Percentiles rank a stretch among this genome's conserved stretches.
These are phyloP conservation scores for Mormyrus iriodes DNA, from an alignment of 2,113 vertebrate genomes.

Conservation along the genomic window DNA sequence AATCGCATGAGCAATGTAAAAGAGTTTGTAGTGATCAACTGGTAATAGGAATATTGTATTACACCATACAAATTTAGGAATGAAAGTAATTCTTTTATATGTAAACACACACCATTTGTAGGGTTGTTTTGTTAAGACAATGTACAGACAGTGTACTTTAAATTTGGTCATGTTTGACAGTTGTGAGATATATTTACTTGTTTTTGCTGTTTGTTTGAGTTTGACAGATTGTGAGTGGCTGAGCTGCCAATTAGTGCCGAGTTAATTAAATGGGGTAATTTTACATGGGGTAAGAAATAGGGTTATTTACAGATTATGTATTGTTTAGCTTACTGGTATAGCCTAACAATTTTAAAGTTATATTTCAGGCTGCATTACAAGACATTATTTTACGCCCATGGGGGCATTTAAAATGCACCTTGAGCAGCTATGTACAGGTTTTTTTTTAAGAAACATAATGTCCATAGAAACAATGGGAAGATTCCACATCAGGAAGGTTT, in stretches of 20 bases:
- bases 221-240: neutral
- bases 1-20: neutral
- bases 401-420: neutral
- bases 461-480: neutral
- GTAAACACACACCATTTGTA: neutral
- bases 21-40: neutral
- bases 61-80: neutral
- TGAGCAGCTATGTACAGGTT: neutral
- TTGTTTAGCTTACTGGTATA: neutral
- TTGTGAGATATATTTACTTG: neutral
- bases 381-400: neutral
- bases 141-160: neutral
- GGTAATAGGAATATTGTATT: neutral
- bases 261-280: neutral
- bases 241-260: neutral
- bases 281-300: too few species aligned
- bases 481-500: neutral
- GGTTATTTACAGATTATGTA: neutral
- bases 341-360: neutral
- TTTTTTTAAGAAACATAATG: neutral
- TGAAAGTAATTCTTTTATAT: neutral
- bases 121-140: neutral
- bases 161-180: neutral
- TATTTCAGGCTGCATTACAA: neutral
- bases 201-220: neutral